Evolutionary conservation across 2,888 invertebrate genomes (phyloP).

Genomic region (Caenorhabditis angaria): DNA sequence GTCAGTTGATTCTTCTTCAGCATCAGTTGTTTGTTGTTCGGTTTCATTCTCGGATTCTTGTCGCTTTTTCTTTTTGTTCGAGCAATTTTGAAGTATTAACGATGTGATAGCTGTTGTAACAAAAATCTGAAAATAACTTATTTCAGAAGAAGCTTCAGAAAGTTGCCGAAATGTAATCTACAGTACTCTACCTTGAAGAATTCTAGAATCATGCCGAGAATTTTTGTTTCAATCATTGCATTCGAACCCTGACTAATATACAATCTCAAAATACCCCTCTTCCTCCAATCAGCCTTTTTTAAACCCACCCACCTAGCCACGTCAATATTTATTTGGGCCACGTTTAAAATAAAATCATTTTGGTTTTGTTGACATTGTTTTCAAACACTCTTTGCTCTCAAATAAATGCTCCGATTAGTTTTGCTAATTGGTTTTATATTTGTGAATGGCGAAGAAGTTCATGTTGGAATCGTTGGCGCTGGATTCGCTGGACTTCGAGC

Average conservation of each 20-base stretch:
- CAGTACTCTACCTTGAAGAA: neutral
- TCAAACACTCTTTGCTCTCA: no score
- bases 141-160: no score
- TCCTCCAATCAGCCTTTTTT: no score
- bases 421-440: no score
- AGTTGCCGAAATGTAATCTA: no score
- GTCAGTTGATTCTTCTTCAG: neutral
- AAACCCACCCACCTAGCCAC: no score
- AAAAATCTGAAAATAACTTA: neutral
- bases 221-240: slow-evolving; percentile 1
- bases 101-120: neutral
- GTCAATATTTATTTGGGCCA: no score
- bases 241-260: neutral
- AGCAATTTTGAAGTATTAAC: neutral
- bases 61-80: neutral
- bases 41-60: neutral
- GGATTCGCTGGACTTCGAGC: slow-evolving; percentile 51
- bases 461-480: slow-evolving; percentile 45
- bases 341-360: no score
- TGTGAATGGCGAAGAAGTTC: no score
- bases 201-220: slow-evolving; percentile 1
- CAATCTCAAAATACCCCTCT: slow-evolving; percentile 4
- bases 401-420: no score
- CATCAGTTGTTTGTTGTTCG: neutral
- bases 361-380: no score